phyloP scores from a whole-genome alignment of 2,113 vertebrate genomes.

The Ascaphus truei region DNA sequence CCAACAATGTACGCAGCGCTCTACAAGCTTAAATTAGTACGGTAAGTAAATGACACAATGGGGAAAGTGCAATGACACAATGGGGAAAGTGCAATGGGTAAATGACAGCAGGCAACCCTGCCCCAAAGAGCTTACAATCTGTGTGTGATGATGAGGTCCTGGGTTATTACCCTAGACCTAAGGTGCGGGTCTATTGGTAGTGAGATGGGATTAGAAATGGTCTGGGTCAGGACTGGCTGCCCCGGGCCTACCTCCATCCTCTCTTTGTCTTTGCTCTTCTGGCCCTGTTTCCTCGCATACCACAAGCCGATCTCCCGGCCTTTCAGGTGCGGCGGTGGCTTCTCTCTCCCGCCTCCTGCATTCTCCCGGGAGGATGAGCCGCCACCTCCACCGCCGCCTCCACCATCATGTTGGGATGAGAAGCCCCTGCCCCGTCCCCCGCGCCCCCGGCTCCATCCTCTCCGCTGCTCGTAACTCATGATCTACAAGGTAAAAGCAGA shows the following conservation, averaged over 20 bases:
- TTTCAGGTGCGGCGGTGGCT: constrained; percentile 82
- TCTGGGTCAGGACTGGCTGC: too few relatives aligned
- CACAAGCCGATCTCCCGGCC: constrained; percentile 93
- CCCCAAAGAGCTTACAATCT: too few relatives aligned
- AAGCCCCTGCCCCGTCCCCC: constrained; percentile 48
- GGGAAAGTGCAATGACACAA: too few relatives aligned
- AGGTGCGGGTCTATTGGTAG: too few relatives aligned
- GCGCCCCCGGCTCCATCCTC: constrained; percentile 56
- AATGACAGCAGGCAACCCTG: too few relatives aligned
- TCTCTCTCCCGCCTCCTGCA: constrained; percentile 60
- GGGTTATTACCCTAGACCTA: too few relatives aligned
- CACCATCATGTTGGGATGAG: constrained; percentile 27
- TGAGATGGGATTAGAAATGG: too few relatives aligned
- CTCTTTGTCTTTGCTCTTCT: constrained; percentile 79
- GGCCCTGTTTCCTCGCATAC: constrained; percentile 86
- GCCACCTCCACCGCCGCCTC: constrained; percentile 39
- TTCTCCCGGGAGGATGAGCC: constrained; percentile 46
- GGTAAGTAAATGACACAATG: too few relatives aligned
- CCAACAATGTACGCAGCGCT: too few relatives aligned
- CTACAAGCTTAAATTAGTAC: too few relatives aligned
- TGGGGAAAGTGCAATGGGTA: too few relatives aligned
- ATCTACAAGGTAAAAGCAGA: not conserved
- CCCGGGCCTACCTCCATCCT: constrained; percentile 76
- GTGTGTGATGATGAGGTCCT: too few relatives aligned
- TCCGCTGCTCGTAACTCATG: constrained; percentile 74